Base-by-base conservation (phyloP, 2,888 invertebrate genomes). In the Sarcophaga variegata region DNA sequence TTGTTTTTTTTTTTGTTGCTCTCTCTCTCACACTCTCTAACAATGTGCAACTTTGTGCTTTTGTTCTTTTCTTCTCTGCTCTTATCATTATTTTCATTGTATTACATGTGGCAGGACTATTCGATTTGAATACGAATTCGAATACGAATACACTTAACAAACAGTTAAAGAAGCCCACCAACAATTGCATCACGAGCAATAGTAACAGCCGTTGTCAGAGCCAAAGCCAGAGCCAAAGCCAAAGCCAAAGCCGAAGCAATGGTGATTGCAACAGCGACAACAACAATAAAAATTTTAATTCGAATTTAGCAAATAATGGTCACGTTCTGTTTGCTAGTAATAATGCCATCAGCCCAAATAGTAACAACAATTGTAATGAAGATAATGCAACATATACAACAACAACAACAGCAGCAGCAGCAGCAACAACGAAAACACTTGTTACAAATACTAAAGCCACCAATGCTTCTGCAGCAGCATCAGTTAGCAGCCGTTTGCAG, bases 91-190 rank as follows among this genome's bases (percentile, higher is more conserved):
- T 91, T 74, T 74, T 37, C 59, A 60, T 85, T 84, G 71, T 66
- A 71, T 76, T 81, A 27, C 74, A 81, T 81, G 77, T 75, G 91
- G 91, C 92, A 92, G 91, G 91, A 91, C 91, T 90, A 91, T 92
- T 91, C 90, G 91, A 92, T 90, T 90, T 89, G 89, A 91, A 90
- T 88, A 63, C 37, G 81, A 74, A 86, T 86, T 75, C 89, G 89
- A 82, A 86, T 86, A 77, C 89, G 89, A 82, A 6, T 37, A 37
- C 37, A 37, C 37, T 72, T 25, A 75, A 62, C 45, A 81, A 85
- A 83, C 83, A 88, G 77, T 70, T 79, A 75, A 75, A 75, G 79
- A 75, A 83, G 22, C 79, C 86, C 81, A 74, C 81, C 74, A 83
- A 69, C 74, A 88, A 54, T 71, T 79, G 63, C 79, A 82, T 74